Conservation (phyloP, 2,888 invertebrate species). For the Monoplex corrugatus region DNA sequence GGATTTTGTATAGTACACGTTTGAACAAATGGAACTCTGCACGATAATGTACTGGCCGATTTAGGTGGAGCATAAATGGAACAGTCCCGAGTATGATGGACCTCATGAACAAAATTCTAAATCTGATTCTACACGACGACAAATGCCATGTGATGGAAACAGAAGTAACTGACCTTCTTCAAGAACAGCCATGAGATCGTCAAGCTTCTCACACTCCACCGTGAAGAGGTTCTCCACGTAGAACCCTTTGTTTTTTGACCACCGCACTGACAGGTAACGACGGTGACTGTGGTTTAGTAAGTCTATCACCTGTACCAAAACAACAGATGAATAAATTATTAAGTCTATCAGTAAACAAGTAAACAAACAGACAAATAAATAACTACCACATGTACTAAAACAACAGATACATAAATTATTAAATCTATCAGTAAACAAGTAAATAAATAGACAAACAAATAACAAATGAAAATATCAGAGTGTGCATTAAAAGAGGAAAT, state of each 20-base stretch:
- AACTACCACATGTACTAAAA: background rate
- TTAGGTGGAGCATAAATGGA: too few species aligned
- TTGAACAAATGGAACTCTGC: too few species aligned
- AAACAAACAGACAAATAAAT: background rate
- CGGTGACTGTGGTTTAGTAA: constrained; percentile 92
- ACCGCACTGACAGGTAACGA: constrained; percentile 91
- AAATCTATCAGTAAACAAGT: background rate
- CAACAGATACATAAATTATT: background rate
- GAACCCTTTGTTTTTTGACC: constrained; percentile 94
- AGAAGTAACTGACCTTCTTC: constrained; percentile 90
- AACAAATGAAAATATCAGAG: too few species aligned
- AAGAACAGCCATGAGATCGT: constrained; percentile 94
- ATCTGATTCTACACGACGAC: too few species aligned
- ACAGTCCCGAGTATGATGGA: too few species aligned
- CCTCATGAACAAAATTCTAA: too few species aligned
- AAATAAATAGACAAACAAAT: background rate
- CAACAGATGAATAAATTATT: background rate
- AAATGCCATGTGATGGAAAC: background rate
- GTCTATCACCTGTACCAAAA: constrained; percentile 90
- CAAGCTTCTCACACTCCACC: constrained; percentile 95
- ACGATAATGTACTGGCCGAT: too few species aligned
- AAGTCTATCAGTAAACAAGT: background rate
- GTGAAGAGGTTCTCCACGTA: constrained; percentile 98
- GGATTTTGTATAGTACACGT: too few species aligned
- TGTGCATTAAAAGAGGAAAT: too few species aligned